Evolutionary conservation across 2,113 vertebrate species (phyloP), one percentile per base, ranked within the genome.

Genomic region (Eretmochelys imbricata): DNA sequence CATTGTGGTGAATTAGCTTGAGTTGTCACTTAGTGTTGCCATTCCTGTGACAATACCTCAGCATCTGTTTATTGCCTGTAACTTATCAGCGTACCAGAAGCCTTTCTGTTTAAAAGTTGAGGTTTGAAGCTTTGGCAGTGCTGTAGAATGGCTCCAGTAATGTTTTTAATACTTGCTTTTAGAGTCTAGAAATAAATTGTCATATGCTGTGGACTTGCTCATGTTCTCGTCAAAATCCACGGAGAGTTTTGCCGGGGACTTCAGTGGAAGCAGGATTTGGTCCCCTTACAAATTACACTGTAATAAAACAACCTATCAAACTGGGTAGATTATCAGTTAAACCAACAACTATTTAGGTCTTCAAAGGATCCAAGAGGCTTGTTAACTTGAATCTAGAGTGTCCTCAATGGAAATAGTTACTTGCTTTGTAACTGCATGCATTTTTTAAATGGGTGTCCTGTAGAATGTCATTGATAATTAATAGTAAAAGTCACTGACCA

Each of bases 1-100:
- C 38, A 53, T 78, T 91, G 87, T 72, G 78, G 87, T 94, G 79
- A 93, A 38, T 94, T 88, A 91, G 79, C 38, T 95, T 81, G 89
- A 86, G 78, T 91, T 91, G 93, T 93, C 93, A 84, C 96, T 91
- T 95, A 62, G 76, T 1, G 1, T 86, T 86, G 91, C 91, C 54
- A 46, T 93, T 91, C 79, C 91, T 12, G 72, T 93, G 91, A 79
- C 50, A 5, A 91, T 94, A 83, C 82, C 90, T 96, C 82, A 88
- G 87, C 2, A 2, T 90, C 89, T 94, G 84, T 93, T 96, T 95
- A 91, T 87, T 91, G 93, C 91, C 87, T 90, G 59, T n/a, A 46
- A 80, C 89, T 94, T 94, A 95, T 94, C 94, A 91, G 87, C 93
- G 42, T 46, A 83, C 90, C 79, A 84, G 84, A 91, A 93, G 91